These are phyloP conservation scores for Notothenia rossii DNA, from an alignment of 2,113 vertebrate genomes.

Conservation along the genomic window DNA sequence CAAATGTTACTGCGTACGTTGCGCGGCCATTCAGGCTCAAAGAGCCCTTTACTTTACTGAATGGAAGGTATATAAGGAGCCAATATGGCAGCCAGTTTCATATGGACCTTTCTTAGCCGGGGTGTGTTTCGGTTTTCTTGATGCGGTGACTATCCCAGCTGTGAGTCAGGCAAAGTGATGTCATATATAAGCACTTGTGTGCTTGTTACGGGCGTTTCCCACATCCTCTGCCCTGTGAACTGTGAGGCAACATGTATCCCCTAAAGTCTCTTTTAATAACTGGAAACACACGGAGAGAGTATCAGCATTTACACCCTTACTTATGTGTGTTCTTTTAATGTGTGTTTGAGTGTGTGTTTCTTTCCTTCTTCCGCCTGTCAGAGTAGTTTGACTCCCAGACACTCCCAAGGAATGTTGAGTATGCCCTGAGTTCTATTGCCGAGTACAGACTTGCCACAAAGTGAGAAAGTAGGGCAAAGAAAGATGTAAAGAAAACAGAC, in stretches of 20 bases:
- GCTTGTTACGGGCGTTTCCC: slow-evolving; percentile 80
- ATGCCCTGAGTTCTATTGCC: slow-evolving; percentile 70
- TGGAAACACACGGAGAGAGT: slow-evolving; percentile 15
- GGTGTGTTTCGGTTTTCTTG: slow-evolving; percentile 61
- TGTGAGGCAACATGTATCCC: slow-evolving; percentile 27
- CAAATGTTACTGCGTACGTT: slow-evolving; percentile 64
- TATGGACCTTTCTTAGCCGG: slow-evolving; percentile 23
- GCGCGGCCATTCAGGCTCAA: slow-evolving; percentile 71
- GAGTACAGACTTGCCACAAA: slow-evolving; percentile 79
- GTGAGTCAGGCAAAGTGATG: slow-evolving; percentile 81
- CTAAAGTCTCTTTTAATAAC: slow-evolving; percentile 31
- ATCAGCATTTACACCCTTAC: slow-evolving; percentile 19
- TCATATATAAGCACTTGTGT: slow-evolving; percentile 74
- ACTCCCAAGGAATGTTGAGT: slow-evolving; percentile 78
- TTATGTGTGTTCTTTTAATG: slow-evolving; percentile 1
- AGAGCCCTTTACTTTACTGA: neutral
- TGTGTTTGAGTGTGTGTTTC: neutral
- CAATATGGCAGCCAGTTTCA: slow-evolving; percentile 75
- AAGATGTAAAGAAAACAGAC: neutral
- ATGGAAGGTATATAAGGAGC: slow-evolving; percentile 39
- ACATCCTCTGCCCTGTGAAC: slow-evolving; percentile 55
- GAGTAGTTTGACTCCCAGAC: slow-evolving; percentile 68
- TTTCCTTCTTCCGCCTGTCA: slow-evolving; percentile 70
- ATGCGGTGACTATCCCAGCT: slow-evolving; percentile 77
- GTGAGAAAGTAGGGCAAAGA: slow-evolving; percentile 23